Percentiles rank a stretch among this genome's conserved stretches.
phyloP scores from a whole-genome alignment of 92 coral and sea anemone species.

The Phymanthus crucifer region DNA sequence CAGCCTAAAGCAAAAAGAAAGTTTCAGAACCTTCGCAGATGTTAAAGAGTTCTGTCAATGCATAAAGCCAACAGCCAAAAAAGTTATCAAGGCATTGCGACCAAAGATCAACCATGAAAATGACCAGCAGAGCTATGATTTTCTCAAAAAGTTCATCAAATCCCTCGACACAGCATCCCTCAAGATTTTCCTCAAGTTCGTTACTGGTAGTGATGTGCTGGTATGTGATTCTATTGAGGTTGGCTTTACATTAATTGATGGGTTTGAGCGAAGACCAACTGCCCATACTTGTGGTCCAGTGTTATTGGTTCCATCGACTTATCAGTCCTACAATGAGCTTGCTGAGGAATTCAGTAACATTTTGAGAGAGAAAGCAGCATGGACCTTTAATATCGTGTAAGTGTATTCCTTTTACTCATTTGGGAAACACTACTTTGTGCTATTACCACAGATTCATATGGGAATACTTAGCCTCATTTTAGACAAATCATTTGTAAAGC shows the following conservation, averaged over 20 bases:
- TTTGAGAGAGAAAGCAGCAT: constrained; percentile 43
- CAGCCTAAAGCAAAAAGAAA: constrained; percentile 23
- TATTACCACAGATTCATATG: too few relatives aligned
- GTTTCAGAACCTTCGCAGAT: constrained; percentile 24
- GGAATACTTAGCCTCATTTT: too few relatives aligned
- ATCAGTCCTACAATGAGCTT: constrained; percentile 48
- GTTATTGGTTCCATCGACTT: constrained; percentile 47
- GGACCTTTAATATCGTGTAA: constrained; percentile 51
- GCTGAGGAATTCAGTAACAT: constrained; percentile 51
- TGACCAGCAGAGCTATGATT: constrained; percentile 41
- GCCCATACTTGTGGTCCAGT: constrained; percentile 49
- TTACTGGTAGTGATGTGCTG: constrained; percentile 39
- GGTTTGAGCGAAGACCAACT: constrained; percentile 24
- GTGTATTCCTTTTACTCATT: neutral
- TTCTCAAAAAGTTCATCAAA: constrained; percentile 53
- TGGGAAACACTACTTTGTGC: too few relatives aligned
- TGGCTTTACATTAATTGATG: too few relatives aligned
- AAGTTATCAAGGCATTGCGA: constrained; percentile 43
- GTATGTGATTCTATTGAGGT: constrained; percentile 20
- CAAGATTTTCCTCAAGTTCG: constrained; percentile 43
- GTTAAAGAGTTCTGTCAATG: neutral
- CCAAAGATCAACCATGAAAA: constrained; percentile 39
- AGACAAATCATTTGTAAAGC: too few relatives aligned
- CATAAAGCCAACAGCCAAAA: constrained; percentile 40
- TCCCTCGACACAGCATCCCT: constrained; percentile 41